Evolutionary conservation across 2,797 vertebrate genomes (phyloP).

Genomic region (Graptemys geographica): DNA sequence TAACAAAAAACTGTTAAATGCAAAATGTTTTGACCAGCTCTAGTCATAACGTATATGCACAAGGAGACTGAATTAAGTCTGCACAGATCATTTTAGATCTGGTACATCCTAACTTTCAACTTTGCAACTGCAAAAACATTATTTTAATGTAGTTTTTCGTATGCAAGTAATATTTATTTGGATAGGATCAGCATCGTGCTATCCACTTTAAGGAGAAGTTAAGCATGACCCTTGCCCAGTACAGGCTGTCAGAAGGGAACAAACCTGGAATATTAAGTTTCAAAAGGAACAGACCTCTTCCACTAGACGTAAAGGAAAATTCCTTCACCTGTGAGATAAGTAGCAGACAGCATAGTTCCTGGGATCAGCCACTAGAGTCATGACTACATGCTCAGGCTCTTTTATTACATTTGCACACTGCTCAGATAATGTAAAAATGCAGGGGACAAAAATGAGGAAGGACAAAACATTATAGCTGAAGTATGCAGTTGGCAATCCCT

Average conservation of each 20-base stretch:
- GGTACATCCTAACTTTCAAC: too few species aligned
- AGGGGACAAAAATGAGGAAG: not conserved
- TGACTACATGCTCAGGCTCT: not conserved
- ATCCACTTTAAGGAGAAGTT: conserved; percentile 40
- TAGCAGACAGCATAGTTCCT: not conserved
- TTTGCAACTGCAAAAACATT: too few species aligned
- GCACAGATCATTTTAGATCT: too few species aligned
- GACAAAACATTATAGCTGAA: not conserved
- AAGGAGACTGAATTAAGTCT: too few species aligned
- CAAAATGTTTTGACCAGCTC: too few species aligned
- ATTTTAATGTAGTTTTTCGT: conserved; percentile 45
- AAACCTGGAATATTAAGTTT: conserved; percentile 62
- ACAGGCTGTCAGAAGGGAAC: conserved; percentile 39
- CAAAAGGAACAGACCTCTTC: conserved; percentile 15
- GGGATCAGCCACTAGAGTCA: conserved; percentile 54
- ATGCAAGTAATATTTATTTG: conserved; percentile 61
- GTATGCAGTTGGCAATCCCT: too few species aligned
- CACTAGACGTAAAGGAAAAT: conserved; percentile 8
- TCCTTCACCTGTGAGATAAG: conserved; percentile 21
- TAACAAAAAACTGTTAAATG: too few species aligned
- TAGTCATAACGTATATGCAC: too few species aligned
- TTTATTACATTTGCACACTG: not conserved
- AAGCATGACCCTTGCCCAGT: conserved; percentile 54
- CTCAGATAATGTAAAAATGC: not conserved
- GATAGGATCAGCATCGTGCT: conserved; percentile 44